Conservation (phyloP, 2,888 invertebrate species). For the Sthenelais limicola region DNA sequence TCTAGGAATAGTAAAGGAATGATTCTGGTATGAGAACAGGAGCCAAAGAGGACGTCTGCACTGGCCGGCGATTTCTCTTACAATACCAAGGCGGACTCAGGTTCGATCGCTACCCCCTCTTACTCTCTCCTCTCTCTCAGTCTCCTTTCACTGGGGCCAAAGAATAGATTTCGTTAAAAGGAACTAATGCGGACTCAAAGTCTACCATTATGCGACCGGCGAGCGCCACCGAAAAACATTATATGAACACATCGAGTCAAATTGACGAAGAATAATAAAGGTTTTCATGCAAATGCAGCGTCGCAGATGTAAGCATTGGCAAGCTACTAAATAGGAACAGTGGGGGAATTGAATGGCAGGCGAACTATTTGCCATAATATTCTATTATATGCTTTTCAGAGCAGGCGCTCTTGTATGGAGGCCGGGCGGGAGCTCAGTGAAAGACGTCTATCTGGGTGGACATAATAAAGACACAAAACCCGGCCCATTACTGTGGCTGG, state of each 20-base stretch:
- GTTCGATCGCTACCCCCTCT: conserved; percentile 12
- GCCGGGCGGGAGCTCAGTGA: conserved; percentile 13
- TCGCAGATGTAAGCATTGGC: conserved; percentile 11
- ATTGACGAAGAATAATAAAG: conserved; percentile 31
- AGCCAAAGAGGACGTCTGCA: neutral
- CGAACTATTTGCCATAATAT: conserved; percentile 35
- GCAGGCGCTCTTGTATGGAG: conserved; percentile 28
- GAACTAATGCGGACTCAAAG: conserved; percentile 31
- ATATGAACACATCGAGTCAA: conserved; percentile 35
- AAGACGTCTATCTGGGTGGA: conserved; percentile 31
- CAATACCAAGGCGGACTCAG: conserved; percentile 6
- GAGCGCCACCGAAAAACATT: conserved; percentile 29
- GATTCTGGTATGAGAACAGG: neutral
- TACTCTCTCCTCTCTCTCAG: conserved; percentile 1
- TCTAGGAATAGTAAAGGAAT: no score
- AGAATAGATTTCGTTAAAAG: conserved; percentile 39
- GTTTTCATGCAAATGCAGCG: conserved; percentile 32
- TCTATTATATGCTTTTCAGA: conserved; percentile 37
- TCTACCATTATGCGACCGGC: conserved; percentile 27
- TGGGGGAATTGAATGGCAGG: conserved; percentile 16
- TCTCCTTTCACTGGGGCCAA: conserved; percentile 33
- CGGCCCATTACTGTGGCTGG: conserved; percentile 24
- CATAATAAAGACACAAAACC: conserved; percentile 37
- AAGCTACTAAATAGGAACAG: conserved; percentile 8
- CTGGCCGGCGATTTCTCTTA: conserved; percentile 13